Percentiles rank a stretch among this genome's conserved stretches.
These are phyloP conservation scores for Vimba vimba DNA, from an alignment of 2,113 vertebrate genomes.

Conservation along the genomic window DNA sequence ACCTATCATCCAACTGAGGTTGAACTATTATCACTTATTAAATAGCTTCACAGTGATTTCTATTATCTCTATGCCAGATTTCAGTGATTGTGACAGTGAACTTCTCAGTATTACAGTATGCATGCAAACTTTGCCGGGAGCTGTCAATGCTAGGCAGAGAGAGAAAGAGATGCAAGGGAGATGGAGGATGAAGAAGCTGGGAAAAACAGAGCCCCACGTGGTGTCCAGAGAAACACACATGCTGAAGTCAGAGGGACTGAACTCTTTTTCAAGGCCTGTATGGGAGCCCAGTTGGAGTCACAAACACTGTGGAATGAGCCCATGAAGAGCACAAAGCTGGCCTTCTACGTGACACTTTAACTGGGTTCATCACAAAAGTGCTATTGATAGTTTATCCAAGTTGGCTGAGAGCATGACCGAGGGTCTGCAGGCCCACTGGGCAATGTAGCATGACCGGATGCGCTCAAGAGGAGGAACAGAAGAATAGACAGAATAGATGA, in stretches of 20 bases:
- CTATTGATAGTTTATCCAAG: constrained; percentile 51
- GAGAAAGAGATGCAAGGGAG: neutral
- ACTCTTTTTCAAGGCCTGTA: constrained; percentile 30
- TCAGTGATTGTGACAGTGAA: neutral
- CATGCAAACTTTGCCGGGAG: constrained; percentile 7
- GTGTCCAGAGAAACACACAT: constrained; percentile 29
- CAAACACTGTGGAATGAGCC: constrained; percentile 52
- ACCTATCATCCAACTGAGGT: neutral
- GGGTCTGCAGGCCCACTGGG: constrained; percentile 26
- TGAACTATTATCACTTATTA: neutral
- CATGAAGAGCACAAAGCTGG: constrained; percentile 53
- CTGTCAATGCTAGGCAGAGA: neutral
- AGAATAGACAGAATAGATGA: constrained; percentile 17
- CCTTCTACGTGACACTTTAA: constrained; percentile 51
- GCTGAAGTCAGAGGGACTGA: constrained; percentile 24
- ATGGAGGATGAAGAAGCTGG: neutral
- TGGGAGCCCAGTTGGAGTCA: constrained; percentile 43
- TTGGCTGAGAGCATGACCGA: constrained; percentile 41
- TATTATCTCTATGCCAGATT: neutral
- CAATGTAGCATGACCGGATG: constrained; percentile 46
- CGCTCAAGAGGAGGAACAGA: constrained; percentile 17
- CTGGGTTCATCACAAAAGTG: constrained; percentile 56
- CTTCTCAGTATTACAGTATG: constrained; percentile 8
- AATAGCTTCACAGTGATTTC: neutral
- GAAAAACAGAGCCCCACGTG: constrained; percentile 10